Conservation (phyloP, 1,140 invertebrate species). For the Thaumetopoea pityocampa region DNA sequence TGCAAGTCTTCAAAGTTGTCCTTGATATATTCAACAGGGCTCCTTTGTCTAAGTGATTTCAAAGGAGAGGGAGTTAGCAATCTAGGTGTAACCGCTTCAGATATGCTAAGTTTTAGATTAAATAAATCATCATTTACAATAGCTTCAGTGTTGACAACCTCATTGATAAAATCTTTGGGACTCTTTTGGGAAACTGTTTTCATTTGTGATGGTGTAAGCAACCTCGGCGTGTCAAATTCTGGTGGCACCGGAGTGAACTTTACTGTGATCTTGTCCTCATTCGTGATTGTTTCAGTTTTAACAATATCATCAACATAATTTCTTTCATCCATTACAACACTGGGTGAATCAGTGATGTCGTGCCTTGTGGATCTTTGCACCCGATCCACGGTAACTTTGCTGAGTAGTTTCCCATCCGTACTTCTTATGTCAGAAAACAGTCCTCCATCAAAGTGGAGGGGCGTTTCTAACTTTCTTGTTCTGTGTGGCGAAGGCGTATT, state of each 20-base stretch:
- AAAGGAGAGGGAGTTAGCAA: too few relatives aligned
- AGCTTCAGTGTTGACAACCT: too few relatives aligned
- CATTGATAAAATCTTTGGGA: too few relatives aligned
- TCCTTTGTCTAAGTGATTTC: slow-evolving; percentile 14
- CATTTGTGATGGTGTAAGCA: slow-evolving; percentile 29
- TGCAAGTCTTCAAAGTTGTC: slow-evolving; percentile 55
- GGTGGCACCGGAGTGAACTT: slow-evolving; percentile 63
- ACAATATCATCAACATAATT: slow-evolving; percentile 60
- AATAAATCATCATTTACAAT: too few relatives aligned
- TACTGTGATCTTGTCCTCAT: slow-evolving; percentile 69
- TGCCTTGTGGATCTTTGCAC: slow-evolving; percentile 60
- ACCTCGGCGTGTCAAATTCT: slow-evolving; percentile 43
- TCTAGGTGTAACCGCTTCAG: too few relatives aligned
- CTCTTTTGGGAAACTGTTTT: slow-evolving; percentile 8
- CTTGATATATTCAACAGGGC: slow-evolving; percentile 47
- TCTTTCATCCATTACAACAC: slow-evolving; percentile 32
- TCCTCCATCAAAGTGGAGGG: slow-evolving; percentile 70
- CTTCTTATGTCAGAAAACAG: slow-evolving; percentile 73
- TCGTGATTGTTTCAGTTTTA: slow-evolving; percentile 69
- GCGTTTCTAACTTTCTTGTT: slow-evolving; percentile 69
- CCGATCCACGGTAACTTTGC: slow-evolving; percentile 70
- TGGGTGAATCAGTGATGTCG: slow-evolving; percentile 60
- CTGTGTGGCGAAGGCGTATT: slow-evolving; percentile 44
- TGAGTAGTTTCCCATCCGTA: slow-evolving; percentile 65
- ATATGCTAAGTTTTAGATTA: too few relatives aligned